phyloP scores from a whole-genome alignment of 2,797 vertebrate genomes.

The Erithacus rubecula region DNA sequence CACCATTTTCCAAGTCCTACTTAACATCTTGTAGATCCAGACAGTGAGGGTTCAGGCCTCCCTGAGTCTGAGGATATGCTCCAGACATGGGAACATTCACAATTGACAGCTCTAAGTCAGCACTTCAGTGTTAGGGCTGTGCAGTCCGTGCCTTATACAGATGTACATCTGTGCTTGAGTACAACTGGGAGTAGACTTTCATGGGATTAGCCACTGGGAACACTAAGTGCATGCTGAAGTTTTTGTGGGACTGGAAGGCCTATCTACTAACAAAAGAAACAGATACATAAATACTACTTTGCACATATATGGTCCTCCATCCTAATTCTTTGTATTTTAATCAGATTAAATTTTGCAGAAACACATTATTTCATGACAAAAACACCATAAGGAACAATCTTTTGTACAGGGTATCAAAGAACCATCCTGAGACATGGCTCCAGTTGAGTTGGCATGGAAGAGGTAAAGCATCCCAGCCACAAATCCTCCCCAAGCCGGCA shows the following conservation, averaged over 20 bases:
- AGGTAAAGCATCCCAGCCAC: constrained; percentile 24
- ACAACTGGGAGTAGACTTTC: background rate
- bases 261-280: constrained; percentile 29
- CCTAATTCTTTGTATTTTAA: background rate
- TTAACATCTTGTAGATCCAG: background rate
- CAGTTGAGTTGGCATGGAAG: background rate
- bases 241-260: constrained; percentile 29
- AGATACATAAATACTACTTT: constrained; percentile 12
- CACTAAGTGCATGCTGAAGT: background rate
- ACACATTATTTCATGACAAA: background rate
- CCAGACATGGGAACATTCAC: background rate
- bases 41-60: background rate
- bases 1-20: background rate
- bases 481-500: background rate
- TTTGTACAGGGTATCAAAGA: constrained; percentile 35
- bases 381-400: background rate
- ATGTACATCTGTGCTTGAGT: background rate
- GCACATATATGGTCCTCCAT: background rate
- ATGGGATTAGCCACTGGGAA: constrained; percentile 27
- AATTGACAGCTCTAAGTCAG: background rate
- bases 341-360: background rate
- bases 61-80: background rate
- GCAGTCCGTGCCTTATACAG: background rate
- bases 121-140: background rate
- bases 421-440: constrained; percentile 3